Conservation (phyloP, 2,113 vertebrate genomes). For the Pteropus alecto region DNA sequence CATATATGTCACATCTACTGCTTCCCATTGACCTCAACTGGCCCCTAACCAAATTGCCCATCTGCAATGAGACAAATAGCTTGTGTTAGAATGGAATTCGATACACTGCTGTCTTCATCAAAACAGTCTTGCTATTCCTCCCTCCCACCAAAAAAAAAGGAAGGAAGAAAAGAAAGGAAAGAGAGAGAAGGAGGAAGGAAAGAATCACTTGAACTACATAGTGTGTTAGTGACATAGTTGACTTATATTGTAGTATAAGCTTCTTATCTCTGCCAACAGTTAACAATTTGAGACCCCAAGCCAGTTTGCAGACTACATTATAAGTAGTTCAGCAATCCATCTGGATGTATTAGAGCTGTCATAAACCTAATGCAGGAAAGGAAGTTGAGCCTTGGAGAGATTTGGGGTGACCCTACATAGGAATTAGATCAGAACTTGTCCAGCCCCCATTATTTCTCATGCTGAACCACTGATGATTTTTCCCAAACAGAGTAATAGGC, state of each 20-base stretch:
- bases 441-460: background rate
- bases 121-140: background rate
- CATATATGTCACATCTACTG: background rate
- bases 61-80: background rate
- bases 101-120: background rate
- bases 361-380: background rate
- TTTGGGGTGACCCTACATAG: background rate
- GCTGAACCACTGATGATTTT: background rate
- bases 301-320: background rate
- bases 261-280: background rate
- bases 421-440: background rate
- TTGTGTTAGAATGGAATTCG: background rate
- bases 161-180: too few relatives aligned
- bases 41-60: background rate
- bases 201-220: background rate
- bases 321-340: background rate
- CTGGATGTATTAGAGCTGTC: background rate
- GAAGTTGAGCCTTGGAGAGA: background rate
- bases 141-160: background rate
- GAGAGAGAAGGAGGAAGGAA: accelerated
- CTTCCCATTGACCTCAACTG: background rate
- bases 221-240: background rate
- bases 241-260: background rate
- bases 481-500: background rate
- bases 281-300: background rate